Percentiles rank a stretch among this genome's conserved stretches.
These are phyloP conservation scores for Sander vitreus DNA, from an alignment of 2,113 vertebrate genomes.

Conservation along the genomic window DNA sequence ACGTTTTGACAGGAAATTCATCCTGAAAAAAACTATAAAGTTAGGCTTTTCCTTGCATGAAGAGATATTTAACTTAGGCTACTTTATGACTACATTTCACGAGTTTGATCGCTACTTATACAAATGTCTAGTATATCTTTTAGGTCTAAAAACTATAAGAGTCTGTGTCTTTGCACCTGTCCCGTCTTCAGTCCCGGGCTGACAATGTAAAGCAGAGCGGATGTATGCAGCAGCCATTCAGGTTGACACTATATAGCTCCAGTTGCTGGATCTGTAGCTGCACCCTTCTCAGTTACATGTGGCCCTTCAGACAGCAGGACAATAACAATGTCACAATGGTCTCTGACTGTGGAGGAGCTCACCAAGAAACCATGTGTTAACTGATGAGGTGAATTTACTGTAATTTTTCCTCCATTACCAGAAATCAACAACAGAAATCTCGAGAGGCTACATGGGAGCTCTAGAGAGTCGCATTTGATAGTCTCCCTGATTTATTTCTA, in stretches of 20 bases:
- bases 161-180: constrained; percentile 57
- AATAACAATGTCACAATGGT: constrained; percentile 55
- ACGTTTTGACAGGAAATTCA: neutral
- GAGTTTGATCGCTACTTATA: neutral
- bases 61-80: neutral
- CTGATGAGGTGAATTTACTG: neutral
- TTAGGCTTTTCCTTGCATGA: neutral
- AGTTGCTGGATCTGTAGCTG: constrained; percentile 62
- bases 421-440: constrained; percentile 1
- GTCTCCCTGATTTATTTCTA: constrained; percentile 12
- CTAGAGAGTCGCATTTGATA: neutral
- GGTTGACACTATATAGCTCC: constrained; percentile 62
- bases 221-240: constrained; percentile 59
- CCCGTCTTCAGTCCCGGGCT: constrained; percentile 1
- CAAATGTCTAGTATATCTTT: neutral
- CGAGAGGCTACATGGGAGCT: constrained; percentile 4
- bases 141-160: neutral
- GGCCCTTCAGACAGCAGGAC: constrained; percentile 51
- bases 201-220: constrained; percentile 29
- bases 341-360: constrained; percentile 27
- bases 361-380: constrained; percentile 4
- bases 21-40: neutral
- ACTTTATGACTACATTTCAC: neutral
- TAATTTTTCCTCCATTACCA: neutral
- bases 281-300: constrained; percentile 76